Conservation (phyloP, 2,797 vertebrate species). For the Otolemur crassicaudatus region DNA sequence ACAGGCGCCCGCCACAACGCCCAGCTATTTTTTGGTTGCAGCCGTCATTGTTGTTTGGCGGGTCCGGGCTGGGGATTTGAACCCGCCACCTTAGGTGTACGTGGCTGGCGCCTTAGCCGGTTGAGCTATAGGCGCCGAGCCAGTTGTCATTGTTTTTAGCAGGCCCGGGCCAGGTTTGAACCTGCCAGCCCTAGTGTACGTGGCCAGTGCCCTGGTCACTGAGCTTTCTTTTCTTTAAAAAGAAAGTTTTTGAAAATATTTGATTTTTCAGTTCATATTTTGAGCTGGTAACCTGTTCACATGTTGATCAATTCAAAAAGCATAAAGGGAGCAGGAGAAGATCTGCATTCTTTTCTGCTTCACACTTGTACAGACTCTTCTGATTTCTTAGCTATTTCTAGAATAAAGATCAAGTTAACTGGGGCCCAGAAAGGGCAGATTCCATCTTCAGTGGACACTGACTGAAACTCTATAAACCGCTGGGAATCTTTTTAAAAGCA, state of each 20-base stretch:
- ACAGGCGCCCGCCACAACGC: too few species aligned
- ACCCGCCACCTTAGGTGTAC: too few species aligned
- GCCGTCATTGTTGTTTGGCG: too few species aligned
- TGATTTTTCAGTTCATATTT: neutral
- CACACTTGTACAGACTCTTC: neutral
- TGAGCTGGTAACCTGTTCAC: neutral
- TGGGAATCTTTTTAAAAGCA: neutral
- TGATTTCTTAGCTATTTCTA: constrained; percentile 8
- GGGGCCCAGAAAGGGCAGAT: neutral
- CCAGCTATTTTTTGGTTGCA: too few species aligned
- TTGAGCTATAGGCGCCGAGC: too few species aligned
- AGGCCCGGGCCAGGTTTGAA: too few species aligned
- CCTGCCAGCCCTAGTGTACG: too few species aligned
- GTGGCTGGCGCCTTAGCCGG: too few species aligned
- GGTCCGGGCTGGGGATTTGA: too few species aligned
- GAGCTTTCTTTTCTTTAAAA: too few species aligned
- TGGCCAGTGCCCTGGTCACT: too few species aligned
- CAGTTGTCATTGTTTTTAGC: too few species aligned
- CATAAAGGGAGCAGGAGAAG: neutral
- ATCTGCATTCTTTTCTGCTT: neutral
- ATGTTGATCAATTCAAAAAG: neutral
- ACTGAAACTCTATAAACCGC: neutral
- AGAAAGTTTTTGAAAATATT: neutral
- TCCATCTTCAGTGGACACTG: neutral
- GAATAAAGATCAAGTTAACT: neutral